These are phyloP conservation scores for Sphaerodactylus townsendi DNA, from an alignment of 2,113 vertebrate species.

Conservation along the genomic window DNA sequence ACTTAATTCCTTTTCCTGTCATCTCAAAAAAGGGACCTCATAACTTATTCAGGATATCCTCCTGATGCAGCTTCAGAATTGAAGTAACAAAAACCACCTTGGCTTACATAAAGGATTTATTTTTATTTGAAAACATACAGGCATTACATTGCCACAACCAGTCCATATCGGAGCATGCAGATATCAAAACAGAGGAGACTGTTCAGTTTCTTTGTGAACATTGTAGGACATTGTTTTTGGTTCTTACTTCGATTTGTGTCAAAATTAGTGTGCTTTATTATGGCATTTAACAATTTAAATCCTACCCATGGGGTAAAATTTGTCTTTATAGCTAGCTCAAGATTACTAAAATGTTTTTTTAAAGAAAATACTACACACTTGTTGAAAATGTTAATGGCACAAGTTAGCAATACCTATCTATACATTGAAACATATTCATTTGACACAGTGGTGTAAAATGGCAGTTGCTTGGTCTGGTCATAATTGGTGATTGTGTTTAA, in stretches of 20 bases:
- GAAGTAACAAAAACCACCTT: neutral
- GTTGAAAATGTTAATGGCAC: constrained; percentile 85
- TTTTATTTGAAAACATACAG: constrained; percentile 90
- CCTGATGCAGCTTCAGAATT: neutral
- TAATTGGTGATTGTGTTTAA: constrained; percentile 16
- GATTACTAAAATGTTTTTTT: constrained; percentile 72
- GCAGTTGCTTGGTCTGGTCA: constrained; percentile 66
- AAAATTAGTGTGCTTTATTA: constrained; percentile 80
- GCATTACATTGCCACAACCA: constrained; percentile 87
- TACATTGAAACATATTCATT: constrained; percentile 76
- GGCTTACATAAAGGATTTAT: constrained; percentile 84
- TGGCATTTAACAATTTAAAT: constrained; percentile 78
- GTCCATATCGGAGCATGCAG: constrained; percentile 86
- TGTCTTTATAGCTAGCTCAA: constrained; percentile 75
- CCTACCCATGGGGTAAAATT: constrained; percentile 88
- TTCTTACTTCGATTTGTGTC: constrained; percentile 73
- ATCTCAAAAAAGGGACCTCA: neutral
- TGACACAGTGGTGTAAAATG: constrained; percentile 75
- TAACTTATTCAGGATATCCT: too few relatives aligned
- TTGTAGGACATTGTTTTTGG: constrained; percentile 69
- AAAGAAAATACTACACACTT: constrained; percentile 75
- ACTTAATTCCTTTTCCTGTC: neutral
- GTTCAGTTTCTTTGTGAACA: constrained; percentile 66
- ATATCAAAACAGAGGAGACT: constrained; percentile 81
- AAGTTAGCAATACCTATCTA: constrained; percentile 84